phyloP scores from a whole-genome alignment of 2,797 vertebrate species.

The Buphagus erythrorhynchus region DNA sequence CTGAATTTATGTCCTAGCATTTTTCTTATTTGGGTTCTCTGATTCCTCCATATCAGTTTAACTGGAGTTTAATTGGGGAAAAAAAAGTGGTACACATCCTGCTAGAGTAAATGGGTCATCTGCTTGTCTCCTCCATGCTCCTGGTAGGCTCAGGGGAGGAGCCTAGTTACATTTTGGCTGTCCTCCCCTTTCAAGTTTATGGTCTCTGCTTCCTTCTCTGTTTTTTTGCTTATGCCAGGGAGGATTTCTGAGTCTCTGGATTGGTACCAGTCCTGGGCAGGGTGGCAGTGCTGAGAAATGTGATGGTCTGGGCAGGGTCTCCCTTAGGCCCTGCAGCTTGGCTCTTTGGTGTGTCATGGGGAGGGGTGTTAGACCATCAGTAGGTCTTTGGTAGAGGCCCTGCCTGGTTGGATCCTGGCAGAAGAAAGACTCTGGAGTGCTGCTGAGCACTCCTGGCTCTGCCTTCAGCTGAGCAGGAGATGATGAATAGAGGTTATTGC shows the following conservation, averaged over 20 bases:
- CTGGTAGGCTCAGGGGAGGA: not conserved
- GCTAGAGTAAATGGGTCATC: not conserved
- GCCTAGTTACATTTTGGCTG: not conserved
- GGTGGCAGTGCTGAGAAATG: not conserved
- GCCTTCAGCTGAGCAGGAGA: not conserved
- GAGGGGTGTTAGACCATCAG: not conserved
- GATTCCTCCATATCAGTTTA: not conserved
- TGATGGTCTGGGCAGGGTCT: not conserved
- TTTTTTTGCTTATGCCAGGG: not conserved
- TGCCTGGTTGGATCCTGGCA: not conserved
- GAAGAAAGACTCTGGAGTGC: not conserved
- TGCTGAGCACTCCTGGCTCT: not conserved
- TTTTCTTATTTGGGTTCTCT: slow-evolving; percentile 41
- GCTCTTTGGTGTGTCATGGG: not conserved
- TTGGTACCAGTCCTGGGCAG: not conserved
- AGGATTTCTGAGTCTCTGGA: not conserved
- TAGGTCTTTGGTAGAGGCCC: not conserved
- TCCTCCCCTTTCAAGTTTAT: not conserved
- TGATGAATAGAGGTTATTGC: slow-evolving; percentile 30
- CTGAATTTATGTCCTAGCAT: slow-evolving; percentile 4
- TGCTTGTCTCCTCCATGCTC: not conserved
- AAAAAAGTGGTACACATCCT: not conserved
- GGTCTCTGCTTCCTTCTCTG: not conserved
- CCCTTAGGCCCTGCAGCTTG: not conserved
- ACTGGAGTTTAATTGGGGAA: slow-evolving; percentile 13